Evolutionary conservation across 2,888 invertebrate species (phyloP).

Genomic region (Anoncus sp.): DNA sequence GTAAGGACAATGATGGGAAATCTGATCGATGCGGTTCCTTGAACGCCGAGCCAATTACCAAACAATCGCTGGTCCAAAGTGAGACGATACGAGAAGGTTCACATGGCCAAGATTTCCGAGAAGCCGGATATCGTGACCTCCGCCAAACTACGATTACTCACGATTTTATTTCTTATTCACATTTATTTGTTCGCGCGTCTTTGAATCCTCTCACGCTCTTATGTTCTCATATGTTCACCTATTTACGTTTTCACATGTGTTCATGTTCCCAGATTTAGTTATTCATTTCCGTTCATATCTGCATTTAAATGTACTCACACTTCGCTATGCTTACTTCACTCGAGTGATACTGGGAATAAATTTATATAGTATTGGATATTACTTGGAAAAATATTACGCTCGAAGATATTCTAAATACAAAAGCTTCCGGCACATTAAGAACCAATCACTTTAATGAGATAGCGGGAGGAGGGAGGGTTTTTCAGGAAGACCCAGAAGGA

Average conservation of each 20-base stretch:
- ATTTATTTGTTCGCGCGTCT: no score
- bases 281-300: no score
- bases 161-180: background rate
- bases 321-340: background rate
- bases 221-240: no score
- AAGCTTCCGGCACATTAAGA: slow-evolving; percentile 34
- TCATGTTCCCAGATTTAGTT: no score
- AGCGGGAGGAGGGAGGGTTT: background rate
- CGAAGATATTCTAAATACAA: slow-evolving; percentile 1
- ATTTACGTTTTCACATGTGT: no score
- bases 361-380: background rate
- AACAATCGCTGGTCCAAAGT: slow-evolving; percentile 52
- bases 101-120: slow-evolving; percentile 35
- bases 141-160: slow-evolving; percentile 10
- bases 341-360: background rate
- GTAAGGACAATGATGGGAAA: slow-evolving; percentile 62
- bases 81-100: slow-evolving; percentile 50
- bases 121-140: slow-evolving; percentile 46
- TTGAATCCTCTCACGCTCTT: no score
- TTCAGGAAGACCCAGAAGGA: slow-evolving; percentile 6
- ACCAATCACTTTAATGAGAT: slow-evolving; percentile 35
- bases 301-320: no score
- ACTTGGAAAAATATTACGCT: slow-evolving; percentile 11
- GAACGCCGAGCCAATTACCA: slow-evolving; percentile 61
- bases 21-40: slow-evolving; percentile 66